phyloP scores from a whole-genome alignment of 1,140 invertebrate species.

The Cyclina sinensis region DNA sequence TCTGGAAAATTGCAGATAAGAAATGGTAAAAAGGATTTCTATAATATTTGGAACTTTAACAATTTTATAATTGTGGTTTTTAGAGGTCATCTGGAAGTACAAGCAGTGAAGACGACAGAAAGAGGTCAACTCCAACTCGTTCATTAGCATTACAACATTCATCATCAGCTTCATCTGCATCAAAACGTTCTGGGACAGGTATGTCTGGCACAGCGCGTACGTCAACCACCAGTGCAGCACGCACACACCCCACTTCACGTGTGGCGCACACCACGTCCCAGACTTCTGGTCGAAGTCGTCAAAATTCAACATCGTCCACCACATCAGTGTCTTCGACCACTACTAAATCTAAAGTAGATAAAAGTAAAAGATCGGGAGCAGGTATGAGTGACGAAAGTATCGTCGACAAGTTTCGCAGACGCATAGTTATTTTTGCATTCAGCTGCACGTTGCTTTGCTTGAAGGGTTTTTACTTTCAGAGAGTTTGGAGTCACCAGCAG shows the following conservation, averaged over 20 bases:
- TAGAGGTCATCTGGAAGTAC: slow-evolving; percentile 65
- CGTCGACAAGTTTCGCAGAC: slow-evolving; percentile 8
- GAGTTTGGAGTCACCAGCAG: neutral
- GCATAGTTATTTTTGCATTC: slow-evolving; percentile 53
- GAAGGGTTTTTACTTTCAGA: neutral
- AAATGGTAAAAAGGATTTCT: neutral
- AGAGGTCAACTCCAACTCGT: slow-evolving; percentile 51
- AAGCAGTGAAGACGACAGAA: slow-evolving; percentile 65
- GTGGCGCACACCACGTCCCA: slow-evolving; percentile 32
- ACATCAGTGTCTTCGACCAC: slow-evolving; percentile 60
- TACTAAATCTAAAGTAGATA: slow-evolving; percentile 65
- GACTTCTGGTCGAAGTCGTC: slow-evolving; percentile 24
- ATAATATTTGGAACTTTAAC: neutral
- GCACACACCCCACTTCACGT: slow-evolving; percentile 50
- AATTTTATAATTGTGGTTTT: neutral
- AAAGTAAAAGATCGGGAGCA: slow-evolving; percentile 65
- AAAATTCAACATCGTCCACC: slow-evolving; percentile 51
- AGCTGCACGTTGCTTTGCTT: slow-evolving; percentile 40
- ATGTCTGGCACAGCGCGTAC: slow-evolving; percentile 55
- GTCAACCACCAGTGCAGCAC: slow-evolving; percentile 2
- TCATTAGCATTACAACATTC: slow-evolving; percentile 37
- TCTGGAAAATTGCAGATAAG: no score
- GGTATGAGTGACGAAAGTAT: slow-evolving; percentile 27
- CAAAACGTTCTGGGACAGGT: slow-evolving; percentile 67
- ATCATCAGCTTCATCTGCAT: slow-evolving; percentile 31